phyloP scores from a whole-genome alignment of 1,140 invertebrate genomes.

The Drosophila carrolli region DNA sequence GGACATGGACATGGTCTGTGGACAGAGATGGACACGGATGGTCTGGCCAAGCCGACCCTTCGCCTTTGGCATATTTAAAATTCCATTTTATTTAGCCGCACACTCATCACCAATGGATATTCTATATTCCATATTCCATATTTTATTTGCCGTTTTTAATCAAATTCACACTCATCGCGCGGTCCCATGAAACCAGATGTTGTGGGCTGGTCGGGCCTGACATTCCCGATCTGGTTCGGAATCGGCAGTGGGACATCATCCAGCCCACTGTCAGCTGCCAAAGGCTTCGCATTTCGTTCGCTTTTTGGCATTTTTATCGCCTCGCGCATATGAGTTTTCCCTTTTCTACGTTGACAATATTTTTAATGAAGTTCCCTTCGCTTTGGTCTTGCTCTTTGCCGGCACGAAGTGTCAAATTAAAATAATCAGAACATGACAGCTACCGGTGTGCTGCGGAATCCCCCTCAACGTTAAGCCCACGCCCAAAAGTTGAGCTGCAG shows the following conservation, averaged over 20 bases:
- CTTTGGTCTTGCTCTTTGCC: conserved; percentile 38
- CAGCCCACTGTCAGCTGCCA: conserved; percentile 61
- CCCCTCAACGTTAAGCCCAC: conserved; percentile 29
- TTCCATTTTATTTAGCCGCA: conserved; percentile 40
- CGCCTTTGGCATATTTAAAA: conserved; percentile 50
- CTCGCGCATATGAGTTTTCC: conserved; percentile 51
- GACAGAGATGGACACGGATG: not conserved
- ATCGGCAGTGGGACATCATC: conserved; percentile 18
- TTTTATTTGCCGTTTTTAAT: conserved; percentile 64
- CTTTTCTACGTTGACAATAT: conserved; percentile 73
- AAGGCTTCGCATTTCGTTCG: conserved; percentile 40
- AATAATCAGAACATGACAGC: conserved; percentile 83
- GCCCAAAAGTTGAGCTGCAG: conserved; percentile 24
- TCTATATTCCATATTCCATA: conserved; percentile 47
- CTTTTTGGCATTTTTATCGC: conserved; percentile 62
- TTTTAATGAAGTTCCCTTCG: conserved; percentile 76
- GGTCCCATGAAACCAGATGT: conserved; percentile 57
- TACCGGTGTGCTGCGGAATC: conserved; percentile 65
- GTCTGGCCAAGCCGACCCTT: conserved; percentile 29
- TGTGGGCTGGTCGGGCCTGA: conserved; percentile 36
- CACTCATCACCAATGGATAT: conserved; percentile 14
- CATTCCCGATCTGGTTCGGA: conserved; percentile 25
- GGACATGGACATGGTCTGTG: conserved; percentile 23
- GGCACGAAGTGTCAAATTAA: conserved; percentile 79
- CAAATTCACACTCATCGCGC: conserved; percentile 54